These are phyloP conservation scores for Chrysomela aeneicollis DNA, from an alignment of 2,888 invertebrate species.

Conservation along the genomic window DNA sequence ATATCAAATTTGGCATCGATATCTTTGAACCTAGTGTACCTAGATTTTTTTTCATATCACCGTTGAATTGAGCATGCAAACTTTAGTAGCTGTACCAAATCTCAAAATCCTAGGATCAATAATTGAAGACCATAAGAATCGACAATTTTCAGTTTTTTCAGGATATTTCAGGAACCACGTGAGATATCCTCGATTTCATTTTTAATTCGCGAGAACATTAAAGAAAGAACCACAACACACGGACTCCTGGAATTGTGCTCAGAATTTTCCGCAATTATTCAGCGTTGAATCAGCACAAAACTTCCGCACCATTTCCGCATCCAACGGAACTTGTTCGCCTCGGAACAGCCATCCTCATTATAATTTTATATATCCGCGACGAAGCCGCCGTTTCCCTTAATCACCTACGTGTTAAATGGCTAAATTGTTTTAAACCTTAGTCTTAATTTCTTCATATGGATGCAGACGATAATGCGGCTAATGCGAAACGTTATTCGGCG, in stretches of 20 bases:
- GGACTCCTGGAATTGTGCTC: constrained; percentile 4
- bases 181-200: no score
- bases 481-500: constrained; percentile 25
- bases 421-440: constrained; percentile 38
- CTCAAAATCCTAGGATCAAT: no score
- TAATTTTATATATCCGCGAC: constrained; percentile 36
- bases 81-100: no score
- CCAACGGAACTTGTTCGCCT: constrained; percentile 29
- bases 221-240: constrained; percentile 3
- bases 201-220: neutral
- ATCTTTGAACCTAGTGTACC: no score
- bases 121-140: no score
- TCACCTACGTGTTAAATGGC: constrained; percentile 37
- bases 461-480: constrained; percentile 38
- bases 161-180: no score
- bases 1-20: no score
- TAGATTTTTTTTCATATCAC: no score
- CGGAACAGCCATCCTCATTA: constrained; percentile 31
- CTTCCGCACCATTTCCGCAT: constrained; percentile 24
- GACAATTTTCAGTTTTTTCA: no score
- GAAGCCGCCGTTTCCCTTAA: constrained; percentile 32
- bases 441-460: constrained; percentile 42
- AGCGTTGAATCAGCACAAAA: constrained; percentile 14
- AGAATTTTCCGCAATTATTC: constrained; percentile 10
- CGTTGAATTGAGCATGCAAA: no score